Percentiles rank a stretch among this genome's conserved stretches.
These are phyloP conservation scores for Argyresthia goedartella DNA, from an alignment of 2,888 invertebrate species.

Conservation along the genomic window DNA sequence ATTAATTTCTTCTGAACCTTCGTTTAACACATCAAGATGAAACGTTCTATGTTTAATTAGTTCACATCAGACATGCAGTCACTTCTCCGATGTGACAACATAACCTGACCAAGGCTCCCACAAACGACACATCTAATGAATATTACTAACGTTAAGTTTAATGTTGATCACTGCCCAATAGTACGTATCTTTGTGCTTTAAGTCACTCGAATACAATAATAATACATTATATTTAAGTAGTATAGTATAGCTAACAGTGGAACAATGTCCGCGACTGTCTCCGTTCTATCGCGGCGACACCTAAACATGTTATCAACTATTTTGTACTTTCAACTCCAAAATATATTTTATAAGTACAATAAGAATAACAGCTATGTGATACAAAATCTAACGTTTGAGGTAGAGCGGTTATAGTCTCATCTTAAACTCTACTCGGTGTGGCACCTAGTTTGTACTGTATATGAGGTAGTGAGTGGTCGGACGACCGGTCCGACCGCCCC, in stretches of 20 bases:
- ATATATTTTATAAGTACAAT: constrained; percentile 54
- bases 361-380: constrained; percentile 44
- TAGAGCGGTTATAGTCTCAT: constrained; percentile 54
- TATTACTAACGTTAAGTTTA: constrained; percentile 66
- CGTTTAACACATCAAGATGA: too few relatives aligned
- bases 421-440: constrained; percentile 14
- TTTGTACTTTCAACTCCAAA: constrained; percentile 63
- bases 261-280: constrained; percentile 28
- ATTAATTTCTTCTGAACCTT: too few relatives aligned
- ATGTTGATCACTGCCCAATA: constrained; percentile 71
- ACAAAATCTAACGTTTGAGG: constrained; percentile 61
- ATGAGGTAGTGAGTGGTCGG: constrained; percentile 13
- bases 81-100: constrained; percentile 26
- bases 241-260: constrained; percentile 42
- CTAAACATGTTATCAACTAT: constrained; percentile 31
- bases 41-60: too few relatives aligned
- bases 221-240: constrained; percentile 23
- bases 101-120: constrained; percentile 47
- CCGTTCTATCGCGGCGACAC: constrained; percentile 39
- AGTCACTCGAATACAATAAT: constrained; percentile 65
- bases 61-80: too few relatives aligned
- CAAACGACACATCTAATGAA: constrained; percentile 57
- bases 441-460: constrained; percentile 23
- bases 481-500: constrained; percentile 12
- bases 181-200: constrained; percentile 69